phyloP scores from a whole-genome alignment of 2,113 vertebrate species.

The Zapus hudsonius region DNA sequence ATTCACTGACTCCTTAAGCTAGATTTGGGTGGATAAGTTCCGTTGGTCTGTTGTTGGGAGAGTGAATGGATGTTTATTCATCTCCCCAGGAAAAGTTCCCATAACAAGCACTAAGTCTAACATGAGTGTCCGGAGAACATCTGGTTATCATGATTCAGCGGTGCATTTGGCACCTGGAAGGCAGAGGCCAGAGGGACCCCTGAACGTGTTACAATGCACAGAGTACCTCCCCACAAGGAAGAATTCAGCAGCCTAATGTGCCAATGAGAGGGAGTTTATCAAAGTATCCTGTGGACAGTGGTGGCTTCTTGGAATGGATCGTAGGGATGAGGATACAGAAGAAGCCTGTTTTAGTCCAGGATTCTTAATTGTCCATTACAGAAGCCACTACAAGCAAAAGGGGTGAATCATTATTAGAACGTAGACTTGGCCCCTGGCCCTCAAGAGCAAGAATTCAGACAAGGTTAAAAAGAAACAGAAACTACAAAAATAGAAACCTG shows the following conservation, averaged over 20 bases:
- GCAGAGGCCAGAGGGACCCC: not conserved
- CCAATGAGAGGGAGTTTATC: not conserved
- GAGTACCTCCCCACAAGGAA: not conserved
- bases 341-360: not conserved
- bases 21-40: too few relatives aligned
- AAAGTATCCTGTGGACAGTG: not conserved
- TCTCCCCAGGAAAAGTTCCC: too few relatives aligned
- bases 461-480: conserved; percentile 4
- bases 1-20: too few relatives aligned
- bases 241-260: not conserved
- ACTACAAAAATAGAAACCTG: conserved; percentile 5
- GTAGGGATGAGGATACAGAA: not conserved
- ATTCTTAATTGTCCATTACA: not conserved
- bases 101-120: not conserved
- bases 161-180: not conserved
- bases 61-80: too few relatives aligned
- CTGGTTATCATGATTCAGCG: not conserved
- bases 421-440: not conserved
- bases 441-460: not conserved
- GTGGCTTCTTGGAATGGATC: not conserved
- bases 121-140: not conserved
- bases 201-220: not conserved
- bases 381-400: not conserved
- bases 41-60: too few relatives aligned
- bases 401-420: not conserved